Evolutionary conservation across 2,888 invertebrate species (phyloP).

Genomic region (Branchellion lobata): DNA sequence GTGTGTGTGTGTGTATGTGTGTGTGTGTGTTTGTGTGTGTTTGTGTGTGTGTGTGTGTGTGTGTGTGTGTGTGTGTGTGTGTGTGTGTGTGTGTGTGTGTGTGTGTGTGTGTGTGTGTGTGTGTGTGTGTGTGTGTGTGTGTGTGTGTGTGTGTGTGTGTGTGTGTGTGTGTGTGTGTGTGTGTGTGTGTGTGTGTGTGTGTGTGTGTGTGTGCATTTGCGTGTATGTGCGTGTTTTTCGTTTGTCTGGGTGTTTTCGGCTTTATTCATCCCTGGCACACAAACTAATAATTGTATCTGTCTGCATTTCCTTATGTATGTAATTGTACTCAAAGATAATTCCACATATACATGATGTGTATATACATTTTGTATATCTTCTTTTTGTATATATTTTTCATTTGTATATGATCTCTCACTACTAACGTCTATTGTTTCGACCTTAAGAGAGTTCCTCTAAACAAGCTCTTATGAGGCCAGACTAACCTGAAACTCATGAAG

Average conservation of each 20-base stretch:
- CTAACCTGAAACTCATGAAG: no score
- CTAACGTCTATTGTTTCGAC: no score
- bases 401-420: no score
- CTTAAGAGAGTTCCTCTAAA: no score
- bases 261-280: neutral
- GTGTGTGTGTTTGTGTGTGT: neutral
- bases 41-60: neutral
- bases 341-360: no score
- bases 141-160: neutral
- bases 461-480: no score
- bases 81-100: neutral
- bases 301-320: no score
- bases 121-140: neutral
- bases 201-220: slow-evolving; percentile 2
- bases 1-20: neutral
- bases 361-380: no score
- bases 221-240: slow-evolving; percentile 2
- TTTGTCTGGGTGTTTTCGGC: neutral
- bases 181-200: neutral
- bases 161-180: slow-evolving; percentile 11
- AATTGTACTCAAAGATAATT: no score
- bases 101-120: slow-evolving; percentile 3
- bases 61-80: slow-evolving; percentile 14
- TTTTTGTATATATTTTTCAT: no score
- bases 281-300: no score